Conservation (phyloP, 2,888 invertebrate species). For the Mimachlamys varia region DNA sequence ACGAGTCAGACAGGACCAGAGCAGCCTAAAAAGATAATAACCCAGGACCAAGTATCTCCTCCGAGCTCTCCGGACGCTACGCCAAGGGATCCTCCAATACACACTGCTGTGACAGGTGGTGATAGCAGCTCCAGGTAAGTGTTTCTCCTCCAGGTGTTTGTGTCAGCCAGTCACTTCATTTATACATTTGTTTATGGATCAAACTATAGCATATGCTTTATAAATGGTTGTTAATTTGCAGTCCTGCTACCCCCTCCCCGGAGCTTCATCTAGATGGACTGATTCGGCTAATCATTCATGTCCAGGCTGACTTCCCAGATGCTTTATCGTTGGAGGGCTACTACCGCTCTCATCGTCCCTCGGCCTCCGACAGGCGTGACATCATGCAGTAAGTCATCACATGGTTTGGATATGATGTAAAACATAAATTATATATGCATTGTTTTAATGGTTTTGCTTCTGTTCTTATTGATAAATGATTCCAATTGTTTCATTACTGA, state of each 20-base stretch:
- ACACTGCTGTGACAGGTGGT: slow-evolving; percentile 11
- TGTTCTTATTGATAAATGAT: too few species aligned
- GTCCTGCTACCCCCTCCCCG: slow-evolving; percentile 50
- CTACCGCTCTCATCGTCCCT: slow-evolving; percentile 69
- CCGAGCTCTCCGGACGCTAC: slow-evolving; percentile 38
- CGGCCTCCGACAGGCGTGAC: slow-evolving; percentile 63
- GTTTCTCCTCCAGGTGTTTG: neutral
- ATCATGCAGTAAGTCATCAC: slow-evolving; percentile 69
- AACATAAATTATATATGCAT: neutral
- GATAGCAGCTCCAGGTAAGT: neutral
- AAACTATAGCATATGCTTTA: neutral
- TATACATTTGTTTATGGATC: neutral
- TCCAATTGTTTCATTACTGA: neutral
- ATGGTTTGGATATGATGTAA: neutral
- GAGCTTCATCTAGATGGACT: slow-evolving; percentile 68
- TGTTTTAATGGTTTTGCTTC: neutral
- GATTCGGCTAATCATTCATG: slow-evolving; percentile 62
- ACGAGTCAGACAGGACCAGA: slow-evolving; percentile 50
- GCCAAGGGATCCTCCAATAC: slow-evolving; percentile 11
- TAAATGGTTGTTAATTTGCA: neutral
- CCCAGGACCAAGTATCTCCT: slow-evolving; percentile 37
- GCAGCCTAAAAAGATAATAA: slow-evolving; percentile 44
- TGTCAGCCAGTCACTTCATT: neutral
- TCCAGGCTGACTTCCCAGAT: slow-evolving; percentile 67
- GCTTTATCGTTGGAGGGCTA: slow-evolving; percentile 67